A percentile compares a stretch with the other conserved stretches of the same genome.
These are phyloP conservation scores for Apis mellifera DNA, from an alignment of 1,140 invertebrate species.

Conservation along the genomic window DNA sequence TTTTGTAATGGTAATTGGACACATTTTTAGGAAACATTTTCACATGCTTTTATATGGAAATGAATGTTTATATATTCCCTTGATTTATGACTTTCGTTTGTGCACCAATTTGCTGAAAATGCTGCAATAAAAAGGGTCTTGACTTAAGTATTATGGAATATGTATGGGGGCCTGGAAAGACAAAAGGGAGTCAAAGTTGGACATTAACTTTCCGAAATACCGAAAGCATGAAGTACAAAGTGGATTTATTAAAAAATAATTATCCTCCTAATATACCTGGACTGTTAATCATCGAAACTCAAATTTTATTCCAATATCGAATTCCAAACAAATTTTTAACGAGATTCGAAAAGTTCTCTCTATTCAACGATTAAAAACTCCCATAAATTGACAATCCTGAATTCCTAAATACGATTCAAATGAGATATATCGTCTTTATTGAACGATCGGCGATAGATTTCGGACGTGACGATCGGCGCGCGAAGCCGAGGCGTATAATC, in stretches of 20 bases:
- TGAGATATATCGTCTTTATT: background rate
- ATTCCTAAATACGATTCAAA: no score
- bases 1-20: background rate
- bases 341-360: no score
- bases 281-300: no score
- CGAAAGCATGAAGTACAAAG: no score
- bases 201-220: no score
- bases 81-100: background rate
- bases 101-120: background rate
- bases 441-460: background rate
- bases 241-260: no score
- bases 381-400: no score
- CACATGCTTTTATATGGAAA: background rate
- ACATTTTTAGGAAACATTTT: background rate
- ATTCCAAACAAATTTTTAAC: no score
- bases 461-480: background rate
- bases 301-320: no score
- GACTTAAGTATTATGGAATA: background rate
- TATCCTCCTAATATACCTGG: no score
- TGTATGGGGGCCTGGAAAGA: background rate
- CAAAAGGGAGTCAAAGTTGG: no score
- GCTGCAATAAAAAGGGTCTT: background rate
- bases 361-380: no score
- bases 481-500: slow-evolving; percentile 21
- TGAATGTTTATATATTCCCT: background rate